These are phyloP conservation scores for Colostygia pectinataria DNA, from an alignment of 2,888 invertebrate genomes.

Conservation along the genomic window DNA sequence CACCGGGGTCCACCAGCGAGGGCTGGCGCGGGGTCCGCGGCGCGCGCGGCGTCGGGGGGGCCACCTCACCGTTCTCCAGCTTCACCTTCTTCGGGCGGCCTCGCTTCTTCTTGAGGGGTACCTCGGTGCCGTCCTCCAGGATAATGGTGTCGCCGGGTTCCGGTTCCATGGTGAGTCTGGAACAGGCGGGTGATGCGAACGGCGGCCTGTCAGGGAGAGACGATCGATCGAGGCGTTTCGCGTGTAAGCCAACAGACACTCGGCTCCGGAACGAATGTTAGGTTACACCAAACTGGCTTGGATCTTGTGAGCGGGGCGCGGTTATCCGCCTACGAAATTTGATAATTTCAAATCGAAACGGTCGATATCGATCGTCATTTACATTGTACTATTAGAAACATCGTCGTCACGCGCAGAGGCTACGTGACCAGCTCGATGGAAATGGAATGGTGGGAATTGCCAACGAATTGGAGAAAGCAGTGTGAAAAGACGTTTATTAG, in stretches of 20 bases:
- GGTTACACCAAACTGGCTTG: constrained; percentile 5
- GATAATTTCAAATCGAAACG: constrained; percentile 2
- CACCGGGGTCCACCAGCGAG: constrained; percentile 50
- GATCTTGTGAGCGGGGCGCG: constrained; percentile 1
- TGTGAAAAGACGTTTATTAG: too few species aligned
- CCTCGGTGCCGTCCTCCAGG: constrained; percentile 84
- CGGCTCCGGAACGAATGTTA: constrained; percentile 26
- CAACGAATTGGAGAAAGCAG: too few species aligned
- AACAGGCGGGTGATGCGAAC: constrained; percentile 35
- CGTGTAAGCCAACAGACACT: constrained; percentile 18
- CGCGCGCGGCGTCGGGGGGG: constrained; percentile 80
- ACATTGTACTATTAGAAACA: too few species aligned
- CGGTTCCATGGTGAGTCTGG: constrained; percentile 79
- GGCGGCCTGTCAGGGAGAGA: constrained; percentile 32
- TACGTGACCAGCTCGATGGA: too few species aligned
- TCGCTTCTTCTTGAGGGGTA: constrained; percentile 93
- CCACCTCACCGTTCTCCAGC: constrained; percentile 85
- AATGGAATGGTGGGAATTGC: too few species aligned
- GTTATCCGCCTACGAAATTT: constrained; percentile 11
- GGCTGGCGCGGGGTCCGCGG: constrained; percentile 63
- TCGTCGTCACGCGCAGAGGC: too few species aligned
- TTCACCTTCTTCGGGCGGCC: constrained; percentile 94
- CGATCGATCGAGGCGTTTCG: constrained; percentile 29
- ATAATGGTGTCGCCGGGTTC: constrained; percentile 80
- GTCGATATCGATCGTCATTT: constrained; percentile 18